These are phyloP conservation scores for Acanthococcus lagerstroemiae DNA, from an alignment of 2,888 invertebrate species.

Conservation along the genomic window DNA sequence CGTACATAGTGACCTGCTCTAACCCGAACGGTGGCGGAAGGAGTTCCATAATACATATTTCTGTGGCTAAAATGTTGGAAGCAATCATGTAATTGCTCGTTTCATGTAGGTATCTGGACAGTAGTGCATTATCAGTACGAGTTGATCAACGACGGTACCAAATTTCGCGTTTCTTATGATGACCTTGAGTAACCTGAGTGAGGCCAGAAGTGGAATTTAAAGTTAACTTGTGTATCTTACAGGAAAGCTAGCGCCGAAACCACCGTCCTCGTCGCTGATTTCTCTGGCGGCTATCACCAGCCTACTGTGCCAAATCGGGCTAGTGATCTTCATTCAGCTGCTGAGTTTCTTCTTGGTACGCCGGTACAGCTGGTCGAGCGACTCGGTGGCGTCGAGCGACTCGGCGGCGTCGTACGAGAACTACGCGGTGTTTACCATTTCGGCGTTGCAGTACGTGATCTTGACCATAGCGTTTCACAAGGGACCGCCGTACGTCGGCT, in stretches of 20 bases:
- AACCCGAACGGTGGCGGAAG: too few relatives aligned
- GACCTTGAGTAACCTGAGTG: too few relatives aligned
- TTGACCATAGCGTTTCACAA: slow-evolving; percentile 81
- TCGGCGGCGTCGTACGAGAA: slow-evolving; percentile 61
- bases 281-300: slow-evolving; percentile 69
- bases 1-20: too few relatives aligned
- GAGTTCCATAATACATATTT: too few relatives aligned
- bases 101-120: too few relatives aligned
- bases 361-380: slow-evolving; percentile 48
- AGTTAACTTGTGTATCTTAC: not conserved
- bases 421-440: slow-evolving; percentile 73
- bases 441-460: slow-evolving; percentile 84
- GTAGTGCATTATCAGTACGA: too few relatives aligned
- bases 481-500: slow-evolving; percentile 78
- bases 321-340: slow-evolving; percentile 60
- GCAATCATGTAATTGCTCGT: too few relatives aligned
- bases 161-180: too few relatives aligned
- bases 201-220: too few relatives aligned
- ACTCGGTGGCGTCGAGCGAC: not conserved
- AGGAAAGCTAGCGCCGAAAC: slow-evolving; percentile 28
- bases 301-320: slow-evolving; percentile 57
- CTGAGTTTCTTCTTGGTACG: slow-evolving; percentile 54
- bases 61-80: too few relatives aligned
- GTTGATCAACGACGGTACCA: too few relatives aligned
- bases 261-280: slow-evolving; percentile 65